Conservation (phyloP, 2,888 invertebrate genomes). For the Syrphus vitripennis region DNA sequence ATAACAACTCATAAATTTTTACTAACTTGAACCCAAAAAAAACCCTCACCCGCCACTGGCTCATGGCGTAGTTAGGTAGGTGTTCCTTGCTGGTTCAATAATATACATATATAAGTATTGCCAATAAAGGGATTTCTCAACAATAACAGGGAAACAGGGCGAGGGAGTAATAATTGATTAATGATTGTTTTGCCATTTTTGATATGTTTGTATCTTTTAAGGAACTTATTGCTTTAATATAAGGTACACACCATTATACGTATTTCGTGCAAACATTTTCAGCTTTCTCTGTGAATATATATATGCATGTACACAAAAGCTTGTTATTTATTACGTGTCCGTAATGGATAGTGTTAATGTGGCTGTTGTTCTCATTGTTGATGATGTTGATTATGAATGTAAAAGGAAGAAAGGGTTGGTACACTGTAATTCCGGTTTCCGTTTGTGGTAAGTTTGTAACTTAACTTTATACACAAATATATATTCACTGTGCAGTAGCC, state of each 20-base stretch:
- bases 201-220: slow-evolving; percentile 15
- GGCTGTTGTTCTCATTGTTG: slow-evolving; percentile 7
- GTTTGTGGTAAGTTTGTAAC: slow-evolving; percentile 11
- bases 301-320: background rate
- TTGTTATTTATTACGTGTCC: slow-evolving; percentile 34
- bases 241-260: background rate
- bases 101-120: too few relatives aligned
- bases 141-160: background rate
- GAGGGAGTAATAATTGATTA: slow-evolving; percentile 42
- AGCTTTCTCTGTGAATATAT: background rate
- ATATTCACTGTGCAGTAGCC: slow-evolving; percentile 6
- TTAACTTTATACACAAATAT: background rate
- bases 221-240: background rate
- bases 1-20: too few relatives aligned
- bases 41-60: background rate
- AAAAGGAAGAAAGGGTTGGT: background rate
- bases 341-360: slow-evolving; percentile 25
- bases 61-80: too few relatives aligned
- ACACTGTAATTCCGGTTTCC: slow-evolving; percentile 28
- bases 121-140: slow-evolving; percentile 15
- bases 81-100: background rate
- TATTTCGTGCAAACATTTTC: background rate
- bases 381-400: background rate
- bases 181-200: slow-evolving; percentile 22
- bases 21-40: too few relatives aligned